These are phyloP conservation scores for Pseudochromis fuscus DNA, from an alignment of 2,797 vertebrate species.

Conservation along the genomic window DNA sequence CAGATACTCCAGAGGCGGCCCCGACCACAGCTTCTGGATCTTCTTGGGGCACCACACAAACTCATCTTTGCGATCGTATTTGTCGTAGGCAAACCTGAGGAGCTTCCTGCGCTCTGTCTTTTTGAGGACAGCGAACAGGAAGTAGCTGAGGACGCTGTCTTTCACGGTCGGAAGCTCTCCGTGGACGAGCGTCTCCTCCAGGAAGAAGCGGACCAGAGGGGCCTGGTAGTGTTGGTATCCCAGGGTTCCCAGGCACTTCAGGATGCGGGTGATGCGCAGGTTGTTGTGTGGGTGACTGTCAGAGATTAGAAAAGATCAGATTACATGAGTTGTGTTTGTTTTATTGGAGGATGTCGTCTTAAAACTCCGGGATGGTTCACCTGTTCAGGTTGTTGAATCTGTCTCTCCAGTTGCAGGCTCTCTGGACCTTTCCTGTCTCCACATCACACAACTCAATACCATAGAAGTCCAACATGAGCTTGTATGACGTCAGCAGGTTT, in stretches of 20 bases:
- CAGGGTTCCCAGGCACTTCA: constrained; percentile 94
- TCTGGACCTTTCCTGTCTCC: constrained; percentile 82
- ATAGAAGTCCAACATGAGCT: constrained; percentile 96
- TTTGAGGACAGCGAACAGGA: constrained; percentile 89
- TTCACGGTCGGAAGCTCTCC: constrained; percentile 80
- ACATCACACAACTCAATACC: constrained; percentile 84
- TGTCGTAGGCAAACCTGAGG: constrained; percentile 86
- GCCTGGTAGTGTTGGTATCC: constrained; percentile 88
- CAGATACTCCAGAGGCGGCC: background rate
- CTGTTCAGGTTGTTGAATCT: constrained; percentile 89
- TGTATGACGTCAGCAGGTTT: constrained; percentile 87
- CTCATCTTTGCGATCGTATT: constrained; percentile 74
- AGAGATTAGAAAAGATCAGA: background rate
- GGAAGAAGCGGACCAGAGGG: constrained; percentile 92
- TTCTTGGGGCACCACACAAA: constrained; percentile 92
- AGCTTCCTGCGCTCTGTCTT: constrained; percentile 82
- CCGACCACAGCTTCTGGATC: constrained; percentile 65
- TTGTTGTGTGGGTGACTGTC: constrained; percentile 91
- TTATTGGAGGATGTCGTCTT: background rate
- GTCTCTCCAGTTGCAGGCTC: constrained; percentile 82
- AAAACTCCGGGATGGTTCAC: constrained; percentile 72
- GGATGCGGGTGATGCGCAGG: constrained; percentile 93
- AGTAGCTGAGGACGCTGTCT: constrained; percentile 92
- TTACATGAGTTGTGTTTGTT: background rate
- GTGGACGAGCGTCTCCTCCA: constrained; percentile 86